Percentiles rank a stretch among this genome's conserved stretches.
phyloP scores from a whole-genome alignment of 2,113 vertebrate genomes.

The Prolemur simus region DNA sequence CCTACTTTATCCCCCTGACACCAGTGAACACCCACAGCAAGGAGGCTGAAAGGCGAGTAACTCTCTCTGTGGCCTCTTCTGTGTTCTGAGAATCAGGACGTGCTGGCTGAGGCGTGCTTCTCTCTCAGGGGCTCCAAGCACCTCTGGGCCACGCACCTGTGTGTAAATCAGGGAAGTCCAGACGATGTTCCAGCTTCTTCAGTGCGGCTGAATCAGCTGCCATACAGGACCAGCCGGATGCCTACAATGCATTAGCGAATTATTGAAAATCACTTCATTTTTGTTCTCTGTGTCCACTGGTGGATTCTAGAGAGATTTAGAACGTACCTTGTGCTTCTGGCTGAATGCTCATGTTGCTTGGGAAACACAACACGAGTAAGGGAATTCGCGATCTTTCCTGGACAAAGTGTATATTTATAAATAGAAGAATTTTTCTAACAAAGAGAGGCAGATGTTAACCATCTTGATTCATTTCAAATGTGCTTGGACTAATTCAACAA shows the following conservation, averaged over 20 bases:
- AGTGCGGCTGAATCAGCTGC: background rate
- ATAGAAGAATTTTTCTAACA: conserved; percentile 83
- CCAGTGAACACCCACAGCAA: background rate
- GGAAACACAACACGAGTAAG: conserved; percentile 65
- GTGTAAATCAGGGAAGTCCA: background rate
- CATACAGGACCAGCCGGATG: background rate
- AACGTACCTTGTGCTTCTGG: conserved; percentile 17
- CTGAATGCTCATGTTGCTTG: conserved; percentile 57
- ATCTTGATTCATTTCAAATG: conserved; percentile 83
- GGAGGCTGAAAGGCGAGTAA: background rate
- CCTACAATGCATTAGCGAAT: background rate
- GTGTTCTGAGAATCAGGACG: background rate
- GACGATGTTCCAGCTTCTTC: background rate
- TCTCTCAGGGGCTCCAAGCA: background rate
- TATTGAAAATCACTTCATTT: background rate
- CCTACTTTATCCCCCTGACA: background rate
- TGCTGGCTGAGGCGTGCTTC: background rate
- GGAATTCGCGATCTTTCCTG: conserved; percentile 74
- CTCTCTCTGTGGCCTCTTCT: background rate
- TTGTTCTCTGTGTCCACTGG: background rate
- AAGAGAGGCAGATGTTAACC: conserved; percentile 84
- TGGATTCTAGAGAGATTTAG: conserved; percentile 62
- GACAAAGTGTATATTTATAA: conserved; percentile 85
- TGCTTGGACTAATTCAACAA: conserved; percentile 71
- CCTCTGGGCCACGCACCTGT: background rate